phyloP scores from a whole-genome alignment of 1,140 invertebrate genomes.

The Drosophila carrolli region DNA sequence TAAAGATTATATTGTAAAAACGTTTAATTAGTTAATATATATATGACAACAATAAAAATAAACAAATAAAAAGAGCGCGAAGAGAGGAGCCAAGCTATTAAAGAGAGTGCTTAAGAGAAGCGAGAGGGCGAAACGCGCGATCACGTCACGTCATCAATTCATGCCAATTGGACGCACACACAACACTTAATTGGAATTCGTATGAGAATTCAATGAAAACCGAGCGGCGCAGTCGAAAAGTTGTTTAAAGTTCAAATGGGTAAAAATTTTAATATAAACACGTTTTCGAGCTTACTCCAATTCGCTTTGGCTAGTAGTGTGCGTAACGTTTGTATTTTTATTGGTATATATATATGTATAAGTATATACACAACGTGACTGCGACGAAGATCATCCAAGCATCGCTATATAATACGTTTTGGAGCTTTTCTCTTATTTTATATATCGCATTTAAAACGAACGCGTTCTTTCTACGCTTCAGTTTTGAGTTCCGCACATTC shows the following conservation, averaged over 20 bases:
- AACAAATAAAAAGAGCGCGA: constrained; percentile 59
- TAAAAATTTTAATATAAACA: constrained; percentile 71
- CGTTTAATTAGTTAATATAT: constrained; percentile 44
- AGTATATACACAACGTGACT: constrained; percentile 48
- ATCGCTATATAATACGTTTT: constrained; percentile 42
- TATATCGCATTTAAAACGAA: constrained; percentile 17
- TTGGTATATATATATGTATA: constrained; percentile 10
- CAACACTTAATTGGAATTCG: constrained; percentile 81
- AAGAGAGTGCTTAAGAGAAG: constrained; percentile 33
- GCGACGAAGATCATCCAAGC: constrained; percentile 51
- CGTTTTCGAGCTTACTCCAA: constrained; percentile 70
- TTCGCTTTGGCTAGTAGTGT: constrained; percentile 34
- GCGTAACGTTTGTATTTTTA: constrained; percentile 8
- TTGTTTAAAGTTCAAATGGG: constrained; percentile 80
- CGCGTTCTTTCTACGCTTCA: constrained; percentile 49
- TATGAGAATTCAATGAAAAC: constrained; percentile 82
- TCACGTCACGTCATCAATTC: constrained; percentile 81
- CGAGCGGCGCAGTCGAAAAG: constrained; percentile 45
- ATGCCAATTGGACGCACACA: constrained; percentile 81
- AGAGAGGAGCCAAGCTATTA: constrained; percentile 15
- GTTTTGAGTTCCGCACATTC: constrained; percentile 35
- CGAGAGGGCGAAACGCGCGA: constrained; percentile 39
- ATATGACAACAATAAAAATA: constrained; percentile 43
- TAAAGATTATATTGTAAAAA: constrained; percentile 56
- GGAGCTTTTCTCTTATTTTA: constrained; percentile 32